These are phyloP conservation scores for Procambarus clarkii DNA, from an alignment of 1,140 invertebrate species.

Conservation along the genomic window DNA sequence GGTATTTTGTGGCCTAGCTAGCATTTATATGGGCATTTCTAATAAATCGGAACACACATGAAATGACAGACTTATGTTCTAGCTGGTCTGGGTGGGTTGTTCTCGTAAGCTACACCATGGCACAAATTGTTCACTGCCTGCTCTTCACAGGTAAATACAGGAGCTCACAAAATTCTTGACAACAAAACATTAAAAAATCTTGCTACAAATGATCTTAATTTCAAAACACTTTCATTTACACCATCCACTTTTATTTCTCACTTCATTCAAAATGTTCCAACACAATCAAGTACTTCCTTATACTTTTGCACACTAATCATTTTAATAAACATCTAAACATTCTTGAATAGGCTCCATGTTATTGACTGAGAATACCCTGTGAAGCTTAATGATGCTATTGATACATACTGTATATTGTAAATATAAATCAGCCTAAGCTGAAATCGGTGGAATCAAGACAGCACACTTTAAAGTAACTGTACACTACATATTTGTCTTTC, in stretches of 20 bases:
- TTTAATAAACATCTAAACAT: background rate
- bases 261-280: background rate
- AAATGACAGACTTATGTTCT: slow-evolving; percentile 26
- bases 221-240: slow-evolving; percentile 1
- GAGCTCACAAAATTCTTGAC: slow-evolving; percentile 19
- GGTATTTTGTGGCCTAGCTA: no score
- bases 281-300: background rate
- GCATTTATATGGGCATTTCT: background rate
- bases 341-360: slow-evolving; percentile 28
- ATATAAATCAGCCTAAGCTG: slow-evolving; percentile 37
- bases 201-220: slow-evolving; percentile 10
- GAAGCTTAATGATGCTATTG: slow-evolving; percentile 29
- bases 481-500: background rate
- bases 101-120: slow-evolving; percentile 37
- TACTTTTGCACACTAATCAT: background rate
- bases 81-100: slow-evolving; percentile 40
- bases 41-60: background rate
- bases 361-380: slow-evolving; percentile 42
- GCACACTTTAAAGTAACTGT: slow-evolving; percentile 2
- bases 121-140: slow-evolving; percentile 40
- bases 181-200: slow-evolving; percentile 5
- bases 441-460: slow-evolving; percentile 38
- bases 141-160: slow-evolving; percentile 33
- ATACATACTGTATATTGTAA: slow-evolving; percentile 29
- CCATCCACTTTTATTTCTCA: background rate